Conservation (phyloP, 2,888 invertebrate species). For the Torymus aiolomorphi region DNA sequence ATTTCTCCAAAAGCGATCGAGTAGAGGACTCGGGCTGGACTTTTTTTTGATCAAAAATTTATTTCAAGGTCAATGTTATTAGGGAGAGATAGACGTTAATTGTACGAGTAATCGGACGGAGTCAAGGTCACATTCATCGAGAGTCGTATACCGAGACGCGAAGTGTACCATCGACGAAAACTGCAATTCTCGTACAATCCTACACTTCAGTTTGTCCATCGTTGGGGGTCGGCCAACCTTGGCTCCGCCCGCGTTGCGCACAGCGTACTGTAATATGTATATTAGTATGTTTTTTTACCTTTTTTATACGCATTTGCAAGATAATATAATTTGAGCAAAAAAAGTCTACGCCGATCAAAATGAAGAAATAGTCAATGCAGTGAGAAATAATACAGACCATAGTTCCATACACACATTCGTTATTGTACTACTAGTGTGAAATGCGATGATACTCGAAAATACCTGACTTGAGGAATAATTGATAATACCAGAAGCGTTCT, state of each 20-base stretch:
- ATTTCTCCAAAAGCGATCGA: slow-evolving; percentile 16
- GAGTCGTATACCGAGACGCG: no score
- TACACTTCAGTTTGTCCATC: no score
- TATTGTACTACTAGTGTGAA: no score
- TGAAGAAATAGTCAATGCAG: slow-evolving; percentile 20
- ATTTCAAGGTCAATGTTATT: background rate
- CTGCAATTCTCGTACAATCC: no score
- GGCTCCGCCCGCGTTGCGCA: no score
- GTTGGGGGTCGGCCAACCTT: no score
- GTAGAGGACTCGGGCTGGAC: background rate
- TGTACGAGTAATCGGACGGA: background rate
- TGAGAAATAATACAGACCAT: background rate
- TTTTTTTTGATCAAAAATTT: slow-evolving; percentile 20
- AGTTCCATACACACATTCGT: background rate
- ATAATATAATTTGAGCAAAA: slow-evolving; percentile 2
- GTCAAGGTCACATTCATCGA: no score
- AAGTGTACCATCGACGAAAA: no score
- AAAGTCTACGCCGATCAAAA: slow-evolving; percentile 26
- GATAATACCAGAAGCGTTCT: slow-evolving; percentile 17
- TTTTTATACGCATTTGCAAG: no score
- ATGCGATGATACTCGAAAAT: no score
- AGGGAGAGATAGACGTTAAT: background rate
- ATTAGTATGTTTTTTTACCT: no score
- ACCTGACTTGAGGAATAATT: slow-evolving; percentile 1
- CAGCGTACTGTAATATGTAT: no score